These are phyloP conservation scores for Drosophila repleta DNA, from an alignment of 1,140 invertebrate species.

Conservation along the genomic window DNA sequence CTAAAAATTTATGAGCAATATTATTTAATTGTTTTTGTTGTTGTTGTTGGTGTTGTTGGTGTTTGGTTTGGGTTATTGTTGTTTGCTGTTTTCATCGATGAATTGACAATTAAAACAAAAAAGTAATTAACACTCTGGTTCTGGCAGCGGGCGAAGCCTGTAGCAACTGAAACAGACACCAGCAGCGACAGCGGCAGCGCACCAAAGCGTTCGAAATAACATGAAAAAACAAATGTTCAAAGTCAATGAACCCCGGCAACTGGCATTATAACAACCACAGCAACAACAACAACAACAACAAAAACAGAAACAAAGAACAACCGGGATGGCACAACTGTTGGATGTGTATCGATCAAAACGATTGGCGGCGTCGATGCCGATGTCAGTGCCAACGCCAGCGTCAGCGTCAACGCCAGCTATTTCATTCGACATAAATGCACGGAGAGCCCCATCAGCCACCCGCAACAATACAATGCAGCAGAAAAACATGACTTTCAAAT, in stretches of 20 bases:
- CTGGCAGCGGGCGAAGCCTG: slow-evolving; percentile 37
- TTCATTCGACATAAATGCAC: slow-evolving; percentile 23
- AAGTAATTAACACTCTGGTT: slow-evolving; percentile 73
- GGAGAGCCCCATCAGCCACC: background rate
- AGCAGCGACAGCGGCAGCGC: slow-evolving; percentile 11
- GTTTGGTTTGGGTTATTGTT: slow-evolving; percentile 1
- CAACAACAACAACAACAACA: background rate
- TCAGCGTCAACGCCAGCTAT: slow-evolving; percentile 22
- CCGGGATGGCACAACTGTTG: slow-evolving; percentile 47
- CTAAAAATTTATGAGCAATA: background rate
- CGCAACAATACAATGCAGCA: slow-evolving; percentile 16
- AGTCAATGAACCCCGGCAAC: slow-evolving; percentile 69
- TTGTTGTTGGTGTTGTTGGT: background rate
- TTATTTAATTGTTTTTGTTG: background rate
- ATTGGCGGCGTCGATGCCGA: slow-evolving; percentile 25
- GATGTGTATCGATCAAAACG: slow-evolving; percentile 59
- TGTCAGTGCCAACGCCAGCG: slow-evolving; percentile 12
- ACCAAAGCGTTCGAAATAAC: slow-evolving; percentile 37
- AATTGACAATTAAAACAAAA: slow-evolving; percentile 78
- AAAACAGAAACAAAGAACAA: slow-evolving; percentile 3
- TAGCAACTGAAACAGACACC: slow-evolving; percentile 27
- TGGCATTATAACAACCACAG: slow-evolving; percentile 32
- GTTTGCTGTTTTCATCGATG: slow-evolving; percentile 43
- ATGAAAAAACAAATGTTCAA: slow-evolving; percentile 47
- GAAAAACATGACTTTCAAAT: slow-evolving; percentile 62